Evolutionary conservation across 2,113 vertebrate species (phyloP), one percentile per base, ranked within the genome.

Genomic region (Australoheros scitulus): DNA sequence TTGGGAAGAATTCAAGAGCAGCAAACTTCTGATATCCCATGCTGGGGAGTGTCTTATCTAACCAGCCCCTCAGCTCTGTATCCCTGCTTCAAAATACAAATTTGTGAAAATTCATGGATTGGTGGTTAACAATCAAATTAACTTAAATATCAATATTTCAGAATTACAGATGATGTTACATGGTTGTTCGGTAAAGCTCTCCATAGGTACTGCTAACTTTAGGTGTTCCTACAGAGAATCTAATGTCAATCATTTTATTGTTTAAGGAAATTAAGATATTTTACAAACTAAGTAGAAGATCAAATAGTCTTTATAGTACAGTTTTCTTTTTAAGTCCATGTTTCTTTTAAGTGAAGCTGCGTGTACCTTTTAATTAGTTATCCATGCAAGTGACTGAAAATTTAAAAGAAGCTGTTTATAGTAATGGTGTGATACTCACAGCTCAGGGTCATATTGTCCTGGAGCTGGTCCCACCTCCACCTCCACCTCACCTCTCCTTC

Each of bases 401-500:
- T 9, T 47, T 13, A 47, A 47, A 47, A 47, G 43, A 26, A 43
- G 29, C 43, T 52, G 65, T 52, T 70, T 70, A 17, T 52, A 70
- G 43, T 43, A 52, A 52, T 52, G 15, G 32, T 52, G 36, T 88
- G 65, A 56, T 82, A 81, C 94, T 93, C 78, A 95, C 94, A 80
- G 85, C 56, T 95, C 84, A 76, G 92, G 64, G 6, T 94, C 59
- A 89, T 96, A 97, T 3, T 96, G 80, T 65, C 92, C 94, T 60
- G 96, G 96, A 80, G 95, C 94, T 77, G 92, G 92, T 11, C 93
- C 92, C 22, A 91, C 87, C 1, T 70, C 76, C 78, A 77, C 47
- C 58, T 82, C 92, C 92, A 91, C 87, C n/a, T 91, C 79, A 2
- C 13, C 60, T 6, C 43, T 81, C 90, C 90, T 95, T 86, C 91